phyloP scores from a whole-genome alignment of 92 coral and sea anemone genomes.

The Phenganax subtilis region DNA sequence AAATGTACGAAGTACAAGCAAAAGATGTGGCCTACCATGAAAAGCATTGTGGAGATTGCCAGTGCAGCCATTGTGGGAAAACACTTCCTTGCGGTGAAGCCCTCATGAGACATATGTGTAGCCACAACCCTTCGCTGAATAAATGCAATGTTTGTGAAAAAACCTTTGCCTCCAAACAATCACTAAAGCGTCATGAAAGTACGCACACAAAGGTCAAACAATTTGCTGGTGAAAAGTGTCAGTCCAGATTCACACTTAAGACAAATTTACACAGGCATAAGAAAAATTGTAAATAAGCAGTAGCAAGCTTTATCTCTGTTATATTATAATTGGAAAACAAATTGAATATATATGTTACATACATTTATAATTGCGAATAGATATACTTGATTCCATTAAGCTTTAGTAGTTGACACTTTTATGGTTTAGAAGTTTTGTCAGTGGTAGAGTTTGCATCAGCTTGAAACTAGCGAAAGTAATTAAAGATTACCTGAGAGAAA shows the following conservation, averaged over 20 bases:
- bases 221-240: conserved; percentile 5
- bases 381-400: not conserved
- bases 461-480: not conserved
- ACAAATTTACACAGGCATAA: conserved; percentile 1
- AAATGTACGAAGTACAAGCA: not conserved
- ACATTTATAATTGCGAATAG: not conserved
- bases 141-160: not conserved
- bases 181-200: not conserved
- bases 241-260: conserved; percentile 8
- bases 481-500: not conserved
- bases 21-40: not conserved
- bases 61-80: conserved; percentile 14
- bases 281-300: not conserved
- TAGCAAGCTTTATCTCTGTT: not conserved
- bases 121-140: not conserved
- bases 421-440: not conserved
- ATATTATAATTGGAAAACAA: not conserved
- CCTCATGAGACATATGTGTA: not conserved
- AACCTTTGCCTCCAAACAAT: not conserved
- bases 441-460: not conserved
- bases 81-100: not conserved
- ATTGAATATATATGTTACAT: not conserved
- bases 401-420: not conserved
- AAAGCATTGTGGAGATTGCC: not conserved
- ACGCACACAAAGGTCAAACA: not conserved